Conservation (phyloP, 2,888 invertebrate species). For the Eugnorisma glareosa region DNA sequence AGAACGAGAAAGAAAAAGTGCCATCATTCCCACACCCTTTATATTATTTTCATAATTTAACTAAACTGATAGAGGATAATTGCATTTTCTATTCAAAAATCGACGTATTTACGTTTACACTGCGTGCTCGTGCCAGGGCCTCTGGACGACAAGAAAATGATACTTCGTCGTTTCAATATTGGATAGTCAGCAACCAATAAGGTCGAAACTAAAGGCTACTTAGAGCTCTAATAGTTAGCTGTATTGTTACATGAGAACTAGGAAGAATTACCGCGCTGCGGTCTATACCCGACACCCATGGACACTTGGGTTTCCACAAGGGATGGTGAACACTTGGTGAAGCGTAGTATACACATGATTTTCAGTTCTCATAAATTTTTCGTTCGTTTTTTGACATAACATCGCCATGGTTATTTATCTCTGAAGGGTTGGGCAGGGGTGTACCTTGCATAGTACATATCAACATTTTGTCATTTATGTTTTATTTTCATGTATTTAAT, state of each 20-base stretch:
- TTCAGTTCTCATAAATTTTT: neutral
- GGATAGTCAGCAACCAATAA: constrained; percentile 22
- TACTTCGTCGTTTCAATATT: neutral
- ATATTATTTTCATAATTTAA: no score
- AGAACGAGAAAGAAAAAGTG: no score
- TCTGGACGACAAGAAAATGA: neutral
- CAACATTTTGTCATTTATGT: neutral
- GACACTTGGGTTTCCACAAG: constrained; percentile 58
- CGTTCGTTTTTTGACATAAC: neutral
- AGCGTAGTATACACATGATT: neutral
- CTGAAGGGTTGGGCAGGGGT: neutral
- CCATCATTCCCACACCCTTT: no score
- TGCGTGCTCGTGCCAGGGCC: no score
- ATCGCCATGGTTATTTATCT: neutral
- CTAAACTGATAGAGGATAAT: no score
- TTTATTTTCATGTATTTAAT: neutral
- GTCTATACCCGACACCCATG: constrained; percentile 64
- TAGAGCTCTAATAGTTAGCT: constrained; percentile 57
- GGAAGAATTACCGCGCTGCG: constrained; percentile 75
- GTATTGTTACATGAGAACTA: constrained; percentile 73
- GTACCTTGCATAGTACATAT: neutral
- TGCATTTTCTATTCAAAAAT: no score
- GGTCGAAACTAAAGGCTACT: constrained; percentile 62
- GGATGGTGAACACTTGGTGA: neutral
- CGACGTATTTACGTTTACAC: no score